phyloP scores from a whole-genome alignment of 2,888 invertebrate species.

The Tetanocera ferruginea region DNA sequence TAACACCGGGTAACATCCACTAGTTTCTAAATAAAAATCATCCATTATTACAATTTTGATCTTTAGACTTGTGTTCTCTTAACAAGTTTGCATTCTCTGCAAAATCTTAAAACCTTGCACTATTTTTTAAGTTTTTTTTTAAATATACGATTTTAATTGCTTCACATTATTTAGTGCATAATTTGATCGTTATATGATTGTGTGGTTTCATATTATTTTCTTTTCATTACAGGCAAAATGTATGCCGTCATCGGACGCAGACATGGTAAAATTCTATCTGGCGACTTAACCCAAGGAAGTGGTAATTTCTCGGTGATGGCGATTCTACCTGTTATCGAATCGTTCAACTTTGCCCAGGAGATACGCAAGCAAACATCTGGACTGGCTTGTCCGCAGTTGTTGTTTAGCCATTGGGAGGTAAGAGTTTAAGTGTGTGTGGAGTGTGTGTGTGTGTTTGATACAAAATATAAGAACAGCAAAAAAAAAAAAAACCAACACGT shows the following conservation, averaged over 20 bases:
- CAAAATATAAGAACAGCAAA: not conserved
- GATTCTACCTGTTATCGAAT: slow-evolving; percentile 94
- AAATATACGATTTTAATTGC: too few relatives aligned
- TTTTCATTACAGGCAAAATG: slow-evolving; percentile 79
- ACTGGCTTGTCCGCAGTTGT: slow-evolving; percentile 92
- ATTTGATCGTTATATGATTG: not conserved
- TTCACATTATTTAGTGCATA: not conserved
- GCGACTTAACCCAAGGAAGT: slow-evolving; percentile 93
- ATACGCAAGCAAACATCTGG: slow-evolving; percentile 96
- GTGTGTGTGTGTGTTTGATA: not conserved
- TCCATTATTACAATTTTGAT: too few relatives aligned
- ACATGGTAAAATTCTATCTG: slow-evolving; percentile 88
- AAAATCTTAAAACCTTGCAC: too few relatives aligned
- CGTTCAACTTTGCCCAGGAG: slow-evolving; percentile 94
- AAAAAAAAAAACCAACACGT: not conserved
- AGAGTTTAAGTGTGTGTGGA: slow-evolving; percentile 56
- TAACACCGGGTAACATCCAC: too few relatives aligned
- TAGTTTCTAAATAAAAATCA: too few relatives aligned
- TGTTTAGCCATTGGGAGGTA: slow-evolving; percentile 99
- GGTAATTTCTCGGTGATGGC: slow-evolving; percentile 91
- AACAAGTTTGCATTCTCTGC: too few relatives aligned
- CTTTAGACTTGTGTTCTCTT: too few relatives aligned
- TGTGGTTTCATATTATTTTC: not conserved
- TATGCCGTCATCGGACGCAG: slow-evolving; percentile 91
- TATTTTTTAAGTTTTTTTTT: too few relatives aligned